Evolutionary conservation across 2,113 vertebrate species (phyloP).

Genomic region (Dicerorhinus sumatrensis): DNA sequence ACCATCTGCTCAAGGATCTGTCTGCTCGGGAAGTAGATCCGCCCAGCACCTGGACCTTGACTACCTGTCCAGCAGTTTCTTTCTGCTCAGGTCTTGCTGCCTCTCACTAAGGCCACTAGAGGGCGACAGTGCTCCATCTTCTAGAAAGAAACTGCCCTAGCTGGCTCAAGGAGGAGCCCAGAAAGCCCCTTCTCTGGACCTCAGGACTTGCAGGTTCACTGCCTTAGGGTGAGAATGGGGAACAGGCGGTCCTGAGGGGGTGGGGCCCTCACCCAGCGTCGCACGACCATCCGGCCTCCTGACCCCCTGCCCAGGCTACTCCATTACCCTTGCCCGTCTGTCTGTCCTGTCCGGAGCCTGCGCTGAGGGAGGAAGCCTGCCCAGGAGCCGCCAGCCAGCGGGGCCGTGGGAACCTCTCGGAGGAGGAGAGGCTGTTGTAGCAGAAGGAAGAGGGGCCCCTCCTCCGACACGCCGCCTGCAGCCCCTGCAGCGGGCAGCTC

Average conservation of each 20-base stretch:
- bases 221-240: accelerated
- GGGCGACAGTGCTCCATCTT: not conserved
- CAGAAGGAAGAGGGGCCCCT: not conserved
- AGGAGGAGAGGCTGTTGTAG: not conserved
- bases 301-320: not conserved
- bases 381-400: not conserved
- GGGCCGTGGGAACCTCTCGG: not conserved
- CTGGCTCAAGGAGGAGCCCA: not conserved
- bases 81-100: not conserved
- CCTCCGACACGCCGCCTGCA: no score
- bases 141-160: accelerated
- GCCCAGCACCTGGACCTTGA: accelerated
- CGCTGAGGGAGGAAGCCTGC: not conserved
- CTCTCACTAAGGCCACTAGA: slow-evolving; percentile 1
- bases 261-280: no score
- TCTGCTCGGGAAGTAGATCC: no score
- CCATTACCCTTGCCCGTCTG: not conserved
- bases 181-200: not conserved
- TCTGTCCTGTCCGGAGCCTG: not conserved
- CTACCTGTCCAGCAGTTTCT: accelerated
- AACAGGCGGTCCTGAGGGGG: not conserved
- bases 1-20: not conserved
- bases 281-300: not conserved
- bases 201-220: not conserved
- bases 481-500: no score